phyloP scores from a whole-genome alignment of 2,113 vertebrate species.

The Psilopogon haemacephalus region DNA sequence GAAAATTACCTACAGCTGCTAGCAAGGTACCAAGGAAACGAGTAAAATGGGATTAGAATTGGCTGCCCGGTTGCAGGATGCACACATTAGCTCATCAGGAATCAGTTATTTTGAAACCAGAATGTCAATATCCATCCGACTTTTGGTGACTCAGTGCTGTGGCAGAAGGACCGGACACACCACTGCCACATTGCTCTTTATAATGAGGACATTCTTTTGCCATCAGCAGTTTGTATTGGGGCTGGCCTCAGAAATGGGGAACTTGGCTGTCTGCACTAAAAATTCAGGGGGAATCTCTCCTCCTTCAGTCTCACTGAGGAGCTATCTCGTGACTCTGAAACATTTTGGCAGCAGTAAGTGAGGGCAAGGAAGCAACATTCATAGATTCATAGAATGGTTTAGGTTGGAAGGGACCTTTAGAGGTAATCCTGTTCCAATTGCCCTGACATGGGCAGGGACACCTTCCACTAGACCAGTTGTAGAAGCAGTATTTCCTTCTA shows the following conservation, averaged over 20 bases:
- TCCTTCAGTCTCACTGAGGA: neutral
- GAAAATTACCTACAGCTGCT: slow-evolving; percentile 75
- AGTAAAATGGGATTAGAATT: slow-evolving; percentile 63
- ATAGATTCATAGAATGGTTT: too few species aligned
- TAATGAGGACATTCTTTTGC: slow-evolving; percentile 56
- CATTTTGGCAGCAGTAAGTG: neutral
- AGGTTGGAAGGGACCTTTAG: too few species aligned
- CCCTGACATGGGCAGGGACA: too few species aligned
- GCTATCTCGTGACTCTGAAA: neutral
- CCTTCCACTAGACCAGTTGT: neutral
- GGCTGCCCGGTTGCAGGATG: slow-evolving; percentile 70
- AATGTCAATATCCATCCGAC: slow-evolving; percentile 66
- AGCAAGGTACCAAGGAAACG: slow-evolving; percentile 70
- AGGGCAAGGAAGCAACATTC: neutral
- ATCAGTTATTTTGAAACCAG: slow-evolving; percentile 65
- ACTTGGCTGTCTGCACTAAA: neutral
- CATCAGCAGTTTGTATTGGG: slow-evolving; percentile 39
- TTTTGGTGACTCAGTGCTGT: slow-evolving; percentile 59
- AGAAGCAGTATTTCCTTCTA: slow-evolving; percentile 4
- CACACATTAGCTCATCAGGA: slow-evolving; percentile 60
- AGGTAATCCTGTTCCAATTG: too few species aligned
- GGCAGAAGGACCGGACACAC: slow-evolving; percentile 65
- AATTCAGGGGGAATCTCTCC: neutral
- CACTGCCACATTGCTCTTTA: slow-evolving; percentile 19
- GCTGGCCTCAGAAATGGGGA: neutral